Evolutionary conservation across 1,140 invertebrate genomes (phyloP), one percentile per base, ranked within the genome.

Genomic region (Potamilus streckersoni): DNA sequence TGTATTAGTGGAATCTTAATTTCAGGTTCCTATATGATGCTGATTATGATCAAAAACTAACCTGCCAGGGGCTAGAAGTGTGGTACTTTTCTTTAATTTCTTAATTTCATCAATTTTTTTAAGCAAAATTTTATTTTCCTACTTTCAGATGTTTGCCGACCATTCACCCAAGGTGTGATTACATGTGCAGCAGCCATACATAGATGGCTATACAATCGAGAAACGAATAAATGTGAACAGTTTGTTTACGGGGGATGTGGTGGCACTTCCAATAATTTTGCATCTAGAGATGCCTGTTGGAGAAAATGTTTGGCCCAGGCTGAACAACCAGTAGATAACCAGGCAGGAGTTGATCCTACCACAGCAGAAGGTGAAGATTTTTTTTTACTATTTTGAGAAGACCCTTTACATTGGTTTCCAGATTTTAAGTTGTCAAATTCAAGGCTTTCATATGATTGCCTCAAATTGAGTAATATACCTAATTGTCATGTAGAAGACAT

Each of bases 201-300:
- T 59, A 83, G 91, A 4, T 93, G 88, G 85, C 89, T 86, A 79
- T 92, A 89, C 86, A 89, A 92, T 75, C 68, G 83, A 3, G 80
- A 81, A 23, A 82, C 83, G 23, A 79, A 81, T 20, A 60, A 81
- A 66, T 92, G 92, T 79, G 86, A 92, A 80, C 83, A 89, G 71
- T 93, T 92, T 82, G 85, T 90, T 64, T 93, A 91, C 81, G 91
- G 92, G 17, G 92, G 92, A 38, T 93, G 92, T 79, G 85, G 84
- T 19, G 92, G 92, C 59, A 92, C 91, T 83, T 87, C 88, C 49
- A 92, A 92, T 80, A 92, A 92, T 80, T 92, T 92, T 64, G 63
- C 61, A 4, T 59, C 75, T 23, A n/a, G 56, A 19, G 73, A 79
- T 20, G 77, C 76, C 56, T 80, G 79, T 65, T 61, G 73, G 49